Percentiles rank a stretch among this genome's conserved stretches.
phyloP scores from a whole-genome alignment of 2,888 invertebrate genomes.

The Shargacucullia verbasci region DNA sequence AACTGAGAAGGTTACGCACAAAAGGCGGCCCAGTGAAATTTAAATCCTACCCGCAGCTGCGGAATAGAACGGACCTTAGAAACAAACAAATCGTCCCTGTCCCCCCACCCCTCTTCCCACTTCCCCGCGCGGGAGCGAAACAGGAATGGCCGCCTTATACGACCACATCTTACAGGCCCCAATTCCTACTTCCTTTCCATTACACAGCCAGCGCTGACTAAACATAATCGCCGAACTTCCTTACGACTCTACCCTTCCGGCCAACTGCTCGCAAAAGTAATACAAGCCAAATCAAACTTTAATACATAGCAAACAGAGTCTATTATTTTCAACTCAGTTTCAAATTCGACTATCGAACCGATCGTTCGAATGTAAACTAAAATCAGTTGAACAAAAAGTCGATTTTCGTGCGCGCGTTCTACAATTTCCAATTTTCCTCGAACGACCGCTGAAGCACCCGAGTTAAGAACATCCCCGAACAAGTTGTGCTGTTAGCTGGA shows the following conservation, averaged over 20 bases:
- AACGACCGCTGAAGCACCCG: constrained; percentile 85
- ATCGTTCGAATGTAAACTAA: constrained; percentile 64
- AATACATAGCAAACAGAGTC: constrained; percentile 65
- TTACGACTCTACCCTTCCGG: constrained; percentile 89
- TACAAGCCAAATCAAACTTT: constrained; percentile 70
- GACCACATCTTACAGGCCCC: constrained; percentile 89
- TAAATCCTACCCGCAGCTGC: constrained; percentile 85
- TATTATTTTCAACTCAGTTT: constrained; percentile 49
- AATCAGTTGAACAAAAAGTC: constrained; percentile 55
- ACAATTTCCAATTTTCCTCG: constrained; percentile 85
- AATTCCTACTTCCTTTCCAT: constrained; percentile 89
- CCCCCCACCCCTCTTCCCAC: constrained; percentile 47
- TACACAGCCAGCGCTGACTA: constrained; percentile 86
- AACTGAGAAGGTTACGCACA: constrained; percentile 79
- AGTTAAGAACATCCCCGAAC: constrained; percentile 86
- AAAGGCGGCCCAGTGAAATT: constrained; percentile 80
- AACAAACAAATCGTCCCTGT: constrained; percentile 84
- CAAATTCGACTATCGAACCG: constrained; percentile 62
- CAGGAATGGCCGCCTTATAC: constrained; percentile 83
- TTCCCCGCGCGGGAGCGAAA: constrained; percentile 56
- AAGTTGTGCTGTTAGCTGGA: constrained; percentile 86
- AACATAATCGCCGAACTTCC: constrained; percentile 89
- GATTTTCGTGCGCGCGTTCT: constrained; percentile 57
- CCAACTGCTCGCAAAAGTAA: constrained; percentile 69
- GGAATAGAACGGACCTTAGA: constrained; percentile 82